Evolutionary conservation across 2,113 vertebrate genomes (phyloP), one percentile per base, ranked within the genome.

Genomic region (Nematolebias whitei): DNA sequence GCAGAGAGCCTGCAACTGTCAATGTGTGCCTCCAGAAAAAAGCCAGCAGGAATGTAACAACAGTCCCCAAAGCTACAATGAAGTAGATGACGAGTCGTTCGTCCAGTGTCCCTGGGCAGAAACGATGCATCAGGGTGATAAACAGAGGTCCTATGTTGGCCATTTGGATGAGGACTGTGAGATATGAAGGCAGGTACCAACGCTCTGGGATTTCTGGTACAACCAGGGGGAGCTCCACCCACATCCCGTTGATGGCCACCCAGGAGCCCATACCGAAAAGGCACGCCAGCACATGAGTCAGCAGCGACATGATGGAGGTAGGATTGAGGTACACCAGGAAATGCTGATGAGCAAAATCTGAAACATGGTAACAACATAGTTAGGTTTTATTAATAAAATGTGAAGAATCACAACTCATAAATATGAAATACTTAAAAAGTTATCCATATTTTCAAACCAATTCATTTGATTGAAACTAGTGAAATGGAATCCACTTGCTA

Each of bases 191-290:
- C 51, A 95, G 89, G 74, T 79, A 74, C 94, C 94, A 95, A 16
- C 68, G 58, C 68, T 95, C 94, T 0, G 93, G 92, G 55, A 91
- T 88, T 4, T 66, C 29, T 1, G 70, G 64, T 16, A 95, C 94
- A 0, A 95, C 26, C 32, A 95, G 74, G 4, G 94, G 94, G 4
- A 95, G 90, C 77, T 95, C 93, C 70, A 95, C 94, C 94, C 94
- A 95, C 87, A 95, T 90, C 20, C 94, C 94, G 19, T 95, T 95
- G 82, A 95, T 94, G 68, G 94, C 94, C 43, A 95, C 92, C 94
- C 94, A 95, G 53, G 94, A 95, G 49, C 94, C 94, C 48, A 93
- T 92, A 16, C 94, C 94, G 18, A 95, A 93, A 16, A 95, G 85
- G 78, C 93, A 93, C 0, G 89, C 88, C 68, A 95, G 77, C 4